phyloP scores from a whole-genome alignment of 2,888 invertebrate genomes.

The Drosophila stalkeri region DNA sequence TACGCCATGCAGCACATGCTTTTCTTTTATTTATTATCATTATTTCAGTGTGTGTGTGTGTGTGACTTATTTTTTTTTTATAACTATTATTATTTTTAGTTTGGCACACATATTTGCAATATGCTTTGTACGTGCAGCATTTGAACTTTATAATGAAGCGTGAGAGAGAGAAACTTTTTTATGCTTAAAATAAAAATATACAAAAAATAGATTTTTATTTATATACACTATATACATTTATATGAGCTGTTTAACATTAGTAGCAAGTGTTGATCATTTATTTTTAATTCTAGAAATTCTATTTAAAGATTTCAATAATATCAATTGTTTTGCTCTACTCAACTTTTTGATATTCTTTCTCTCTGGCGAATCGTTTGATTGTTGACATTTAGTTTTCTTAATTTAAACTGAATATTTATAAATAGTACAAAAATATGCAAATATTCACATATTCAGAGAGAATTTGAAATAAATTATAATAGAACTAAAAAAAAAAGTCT shows the following conservation, averaged over 20 bases:
- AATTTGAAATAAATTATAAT: not conserved
- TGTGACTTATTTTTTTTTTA: conserved; percentile 50
- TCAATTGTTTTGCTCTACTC: not conserved
- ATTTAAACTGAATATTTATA: not conserved
- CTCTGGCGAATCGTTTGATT: not conserved
- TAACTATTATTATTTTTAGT: conserved; percentile 48
- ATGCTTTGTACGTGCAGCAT: conserved; percentile 8
- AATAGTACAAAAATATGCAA: not conserved
- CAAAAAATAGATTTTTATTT: not conserved
- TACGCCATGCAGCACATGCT: conserved; percentile 64
- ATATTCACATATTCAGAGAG: not conserved
- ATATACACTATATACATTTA: not conserved
- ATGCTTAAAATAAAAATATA: not conserved
- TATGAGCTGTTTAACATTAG: not conserved
- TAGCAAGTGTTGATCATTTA: not conserved
- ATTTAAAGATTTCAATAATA: not conserved
- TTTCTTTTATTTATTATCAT: conserved; percentile 22
- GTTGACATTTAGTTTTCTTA: not conserved
- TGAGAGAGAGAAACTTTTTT: not conserved
- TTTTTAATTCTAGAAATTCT: not conserved
- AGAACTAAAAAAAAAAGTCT: not conserved
- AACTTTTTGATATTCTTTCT: not conserved
- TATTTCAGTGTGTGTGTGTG: not conserved
- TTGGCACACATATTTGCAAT: conserved; percentile 18
- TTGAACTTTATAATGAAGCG: conserved; percentile 26